Evolutionary conservation across 1,140 invertebrate species (phyloP).

Genomic region (Eurosta solidaginis): DNA sequence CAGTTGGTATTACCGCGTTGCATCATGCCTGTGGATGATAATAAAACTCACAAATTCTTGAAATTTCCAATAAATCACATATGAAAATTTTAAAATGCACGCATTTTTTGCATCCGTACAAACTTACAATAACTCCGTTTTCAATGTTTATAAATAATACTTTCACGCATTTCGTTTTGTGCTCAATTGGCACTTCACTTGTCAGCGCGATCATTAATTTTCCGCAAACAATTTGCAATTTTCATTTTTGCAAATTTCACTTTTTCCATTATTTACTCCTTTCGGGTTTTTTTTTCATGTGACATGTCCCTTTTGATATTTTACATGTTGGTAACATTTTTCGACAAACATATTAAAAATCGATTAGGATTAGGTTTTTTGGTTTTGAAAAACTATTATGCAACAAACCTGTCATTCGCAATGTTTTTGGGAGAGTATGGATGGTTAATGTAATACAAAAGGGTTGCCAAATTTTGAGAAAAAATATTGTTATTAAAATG

Average conservation of each 20-base stretch:
- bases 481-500: too few species aligned
- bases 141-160: background rate
- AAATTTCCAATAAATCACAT: conserved; percentile 6
- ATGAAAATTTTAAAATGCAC: background rate
- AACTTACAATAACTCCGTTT: too few species aligned
- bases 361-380: background rate
- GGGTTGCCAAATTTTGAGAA: background rate
- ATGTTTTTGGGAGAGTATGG: background rate
- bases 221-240: too few species aligned
- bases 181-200: conserved; percentile 15
- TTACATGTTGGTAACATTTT: background rate
- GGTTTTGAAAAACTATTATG: conserved; percentile 3
- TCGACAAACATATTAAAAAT: conserved; percentile 26
- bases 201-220: conserved; percentile 13
- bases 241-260: too few species aligned
- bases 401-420: background rate
- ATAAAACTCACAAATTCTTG: background rate
- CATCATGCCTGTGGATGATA: too few species aligned
- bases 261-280: too few species aligned
- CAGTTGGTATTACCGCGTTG: too few species aligned
- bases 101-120: too few species aligned
- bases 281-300: background rate
- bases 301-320: background rate
- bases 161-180: background rate
- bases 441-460: background rate